Base-by-base conservation (phyloP, 1,140 invertebrate species). In the Dendrolimus kikuchii region DNA sequence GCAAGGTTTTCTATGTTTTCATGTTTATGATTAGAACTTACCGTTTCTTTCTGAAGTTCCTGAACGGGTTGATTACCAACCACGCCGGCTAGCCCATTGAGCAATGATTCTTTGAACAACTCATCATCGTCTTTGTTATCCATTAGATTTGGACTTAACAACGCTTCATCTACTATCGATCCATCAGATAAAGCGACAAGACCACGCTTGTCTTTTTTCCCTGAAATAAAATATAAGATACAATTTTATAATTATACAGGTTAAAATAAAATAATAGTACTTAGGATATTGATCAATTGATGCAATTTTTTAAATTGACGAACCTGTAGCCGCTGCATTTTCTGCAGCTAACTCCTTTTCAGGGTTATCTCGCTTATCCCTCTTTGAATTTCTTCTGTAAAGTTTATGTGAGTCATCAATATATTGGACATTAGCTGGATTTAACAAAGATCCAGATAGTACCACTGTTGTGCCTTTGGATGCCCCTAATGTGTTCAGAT, bases 61-160 rank as follows among this genome's bases (percentile, higher is more conserved):
- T 90, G 83, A 6, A 90, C 84, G 5, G 89, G 87, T 10, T 88
- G 59, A 48, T 92, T 90, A 5, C 90, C 86, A 0, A 92, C 91
- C n/a, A 93, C 92, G 49, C 90, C 91, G 5, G 92, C 90, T 8
- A 94, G 76, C 5, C 93, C 92, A n/a, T 80, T 79, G 5, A 91
- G 64, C 6, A 91, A 60, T 38, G 87, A 89, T 55, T 88, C 78
- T 61, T 89, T 83, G 56, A 88, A 86, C 46, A 77, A 41, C 8
- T 61, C 68, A 46, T 83, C 75, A 8, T 86, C 81, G 8, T 70
- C 66, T 46, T 77, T 63, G 23, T 72, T 62, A 4, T 67, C 59
- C 5, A 62, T 53, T 6, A 62, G 76, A 64, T 36, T 68, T 2
- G 85, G 60, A 6, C 81, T 81, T 0, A 90, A 60, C 8, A 89